Percentiles rank a stretch among this genome's conserved stretches.
phyloP scores from a whole-genome alignment of 2,113 vertebrate species.

The Charadrius vociferus region DNA sequence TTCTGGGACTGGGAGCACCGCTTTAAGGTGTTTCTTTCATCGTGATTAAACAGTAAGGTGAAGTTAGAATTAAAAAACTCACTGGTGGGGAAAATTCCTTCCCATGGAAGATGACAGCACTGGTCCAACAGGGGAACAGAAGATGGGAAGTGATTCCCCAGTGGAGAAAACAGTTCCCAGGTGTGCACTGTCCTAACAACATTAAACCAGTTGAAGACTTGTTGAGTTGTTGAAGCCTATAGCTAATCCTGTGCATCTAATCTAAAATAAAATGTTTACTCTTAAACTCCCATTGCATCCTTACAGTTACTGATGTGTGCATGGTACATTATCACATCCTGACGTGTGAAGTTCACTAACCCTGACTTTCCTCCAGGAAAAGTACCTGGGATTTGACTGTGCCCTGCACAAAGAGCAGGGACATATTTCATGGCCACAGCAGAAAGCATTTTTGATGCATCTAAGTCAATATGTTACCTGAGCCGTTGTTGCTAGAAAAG shows the following conservation, averaged over 20 bases:
- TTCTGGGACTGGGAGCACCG: not conserved
- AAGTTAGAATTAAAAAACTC: not conserved
- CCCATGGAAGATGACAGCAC: not conserved
- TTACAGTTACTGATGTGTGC: not conserved
- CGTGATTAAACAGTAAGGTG: not conserved
- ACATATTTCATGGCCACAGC: not conserved
- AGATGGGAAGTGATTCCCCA: not conserved
- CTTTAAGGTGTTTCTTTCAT: not conserved
- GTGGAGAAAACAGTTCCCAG: not conserved
- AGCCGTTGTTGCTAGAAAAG: not conserved
- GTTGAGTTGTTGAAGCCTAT: not conserved
- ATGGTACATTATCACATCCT: not conserved
- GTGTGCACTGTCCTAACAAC: not conserved
- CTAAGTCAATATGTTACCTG: accelerated
- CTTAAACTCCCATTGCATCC: not conserved
- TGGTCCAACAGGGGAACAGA: not conserved
- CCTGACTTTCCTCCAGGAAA: not conserved
- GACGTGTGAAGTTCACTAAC: not conserved
- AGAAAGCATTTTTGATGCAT: not conserved
- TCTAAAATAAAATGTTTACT: not conserved
- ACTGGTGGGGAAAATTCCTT: not conserved
- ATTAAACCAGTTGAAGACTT: not conserved
- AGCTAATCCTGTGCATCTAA: not conserved
- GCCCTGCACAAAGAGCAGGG: not conserved
- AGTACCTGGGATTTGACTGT: not conserved